Evolutionary conservation across 1,140 invertebrate species (phyloP).

Genomic region (roundworm (Caenorhabditis elegans)): DNA sequence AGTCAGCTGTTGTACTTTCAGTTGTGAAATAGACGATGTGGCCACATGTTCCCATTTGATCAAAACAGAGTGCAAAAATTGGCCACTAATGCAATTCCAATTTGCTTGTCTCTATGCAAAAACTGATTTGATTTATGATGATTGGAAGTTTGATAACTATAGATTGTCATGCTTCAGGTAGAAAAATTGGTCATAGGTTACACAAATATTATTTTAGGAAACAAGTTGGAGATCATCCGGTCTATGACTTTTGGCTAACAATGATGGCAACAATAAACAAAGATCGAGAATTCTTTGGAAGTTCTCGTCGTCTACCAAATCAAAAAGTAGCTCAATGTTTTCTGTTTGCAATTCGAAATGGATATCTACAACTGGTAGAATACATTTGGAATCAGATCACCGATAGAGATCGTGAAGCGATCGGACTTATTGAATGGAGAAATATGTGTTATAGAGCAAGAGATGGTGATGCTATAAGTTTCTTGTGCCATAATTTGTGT

Average conservation of each 20-base stretch:
- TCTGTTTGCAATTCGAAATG: conserved; percentile 34
- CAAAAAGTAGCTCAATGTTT: conserved; percentile 39
- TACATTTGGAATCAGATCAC: conserved; percentile 35
- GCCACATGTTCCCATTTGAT: conserved; percentile 23
- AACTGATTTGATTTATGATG: conserved; percentile 26
- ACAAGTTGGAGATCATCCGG: conserved; percentile 39
- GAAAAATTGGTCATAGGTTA: not conserved
- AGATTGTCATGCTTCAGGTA: conserved; percentile 33
- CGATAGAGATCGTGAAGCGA: not conserved
- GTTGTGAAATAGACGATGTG: conserved; percentile 27
- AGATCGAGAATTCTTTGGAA: conserved; percentile 9
- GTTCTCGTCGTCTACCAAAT: conserved; percentile 21
- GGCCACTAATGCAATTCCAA: conserved; percentile 38
- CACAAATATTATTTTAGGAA: not conserved
- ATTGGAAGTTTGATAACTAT: conserved; percentile 37
- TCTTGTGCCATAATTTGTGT: conserved; percentile 28
- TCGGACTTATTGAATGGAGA: conserved; percentile 37
- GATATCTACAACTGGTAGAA: conserved; percentile 35
- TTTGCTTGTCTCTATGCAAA: conserved; percentile 42
- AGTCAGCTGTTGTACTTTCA: conserved; percentile 15
- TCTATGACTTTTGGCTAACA: conserved; percentile 43
- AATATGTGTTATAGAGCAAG: conserved; percentile 33
- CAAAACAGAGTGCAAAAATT: conserved; percentile 28
- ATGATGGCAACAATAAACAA: not conserved
- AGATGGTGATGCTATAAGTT: conserved; percentile 27